These are phyloP conservation scores for Rhabdomys dilectus DNA, from an alignment of 2,113 vertebrate species.

Conservation along the genomic window DNA sequence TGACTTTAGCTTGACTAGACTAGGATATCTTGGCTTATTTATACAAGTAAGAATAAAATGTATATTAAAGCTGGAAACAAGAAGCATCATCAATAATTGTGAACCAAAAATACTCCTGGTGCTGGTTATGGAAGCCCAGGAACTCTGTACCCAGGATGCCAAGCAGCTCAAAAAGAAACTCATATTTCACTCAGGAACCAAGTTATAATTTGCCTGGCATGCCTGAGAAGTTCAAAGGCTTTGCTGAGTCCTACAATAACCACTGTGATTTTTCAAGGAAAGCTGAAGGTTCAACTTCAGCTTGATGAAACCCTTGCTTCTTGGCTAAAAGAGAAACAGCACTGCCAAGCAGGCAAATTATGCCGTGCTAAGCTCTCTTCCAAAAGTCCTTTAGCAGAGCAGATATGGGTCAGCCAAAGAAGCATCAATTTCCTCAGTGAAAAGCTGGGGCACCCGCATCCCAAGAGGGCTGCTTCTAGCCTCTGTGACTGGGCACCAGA, in stretches of 20 bases:
- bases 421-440: not conserved
- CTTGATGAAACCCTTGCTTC: slow-evolving; percentile 72
- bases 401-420: slow-evolving; percentile 67
- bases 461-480: not conserved
- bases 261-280: slow-evolving; percentile 67
- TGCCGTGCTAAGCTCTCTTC: slow-evolving; percentile 24
- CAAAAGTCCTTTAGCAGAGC: slow-evolving; percentile 30
- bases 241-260: slow-evolving; percentile 59
- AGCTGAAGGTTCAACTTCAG: slow-evolving; percentile 68
- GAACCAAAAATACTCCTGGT: slow-evolving; percentile 46
- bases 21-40: not conserved
- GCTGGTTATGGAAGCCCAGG: not conserved
- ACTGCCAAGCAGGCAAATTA: slow-evolving; percentile 66
- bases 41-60: slow-evolving; percentile 18
- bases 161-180: slow-evolving; percentile 61
- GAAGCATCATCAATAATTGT: not conserved
- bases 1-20: not conserved
- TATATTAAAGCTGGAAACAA: slow-evolving; percentile 4
- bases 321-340: slow-evolving; percentile 73
- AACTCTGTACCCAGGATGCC: not conserved
- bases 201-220: slow-evolving; percentile 71
- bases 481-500: not conserved
- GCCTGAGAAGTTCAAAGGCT: slow-evolving; percentile 71
- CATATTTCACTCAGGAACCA: slow-evolving; percentile 68
- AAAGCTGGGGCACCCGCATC: not conserved